Evolutionary conservation across 2,888 invertebrate genomes (phyloP).

Genomic region (Chrysodeixis includens): DNA sequence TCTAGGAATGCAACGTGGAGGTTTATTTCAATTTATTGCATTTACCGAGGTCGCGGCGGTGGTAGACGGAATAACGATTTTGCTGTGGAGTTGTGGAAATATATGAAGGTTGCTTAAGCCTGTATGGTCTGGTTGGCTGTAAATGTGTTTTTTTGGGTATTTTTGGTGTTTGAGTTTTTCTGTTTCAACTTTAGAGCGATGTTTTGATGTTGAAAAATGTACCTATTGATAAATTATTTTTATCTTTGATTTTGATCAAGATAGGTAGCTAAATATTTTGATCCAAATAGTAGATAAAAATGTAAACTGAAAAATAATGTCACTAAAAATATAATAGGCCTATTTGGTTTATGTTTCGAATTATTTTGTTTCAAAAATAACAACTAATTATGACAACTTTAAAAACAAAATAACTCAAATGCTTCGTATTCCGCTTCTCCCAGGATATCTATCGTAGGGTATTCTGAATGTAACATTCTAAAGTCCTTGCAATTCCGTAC

Average conservation of each 20-base stretch:
- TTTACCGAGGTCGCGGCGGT: constrained; percentile 49
- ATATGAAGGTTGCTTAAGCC: constrained; percentile 44
- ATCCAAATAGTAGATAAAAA: no score
- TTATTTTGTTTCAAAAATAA: no score
- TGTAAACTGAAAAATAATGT: no score
- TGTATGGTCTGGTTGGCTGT: constrained; percentile 30
- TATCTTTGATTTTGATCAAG: no score
- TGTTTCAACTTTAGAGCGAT: background rate
- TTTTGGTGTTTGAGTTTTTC: background rate
- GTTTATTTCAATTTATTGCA: constrained; percentile 63
- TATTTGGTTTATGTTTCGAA: no score
- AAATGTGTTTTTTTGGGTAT: constrained; percentile 5
- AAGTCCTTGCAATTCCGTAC: background rate
- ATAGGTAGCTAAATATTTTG: no score
- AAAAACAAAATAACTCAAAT: background rate
- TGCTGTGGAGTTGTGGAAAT: constrained; percentile 51
- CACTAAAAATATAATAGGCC: no score
- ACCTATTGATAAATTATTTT: no score
- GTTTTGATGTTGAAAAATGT: background rate
- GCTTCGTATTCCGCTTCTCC: no score
- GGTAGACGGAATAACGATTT: constrained; percentile 53
- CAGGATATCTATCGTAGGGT: background rate
- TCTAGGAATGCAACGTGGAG: constrained; percentile 50
- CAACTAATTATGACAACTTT: background rate
- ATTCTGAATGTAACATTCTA: background rate